These are phyloP conservation scores for Cryptosula pallasiana DNA, from an alignment of 2,888 invertebrate species.

Conservation along the genomic window DNA sequence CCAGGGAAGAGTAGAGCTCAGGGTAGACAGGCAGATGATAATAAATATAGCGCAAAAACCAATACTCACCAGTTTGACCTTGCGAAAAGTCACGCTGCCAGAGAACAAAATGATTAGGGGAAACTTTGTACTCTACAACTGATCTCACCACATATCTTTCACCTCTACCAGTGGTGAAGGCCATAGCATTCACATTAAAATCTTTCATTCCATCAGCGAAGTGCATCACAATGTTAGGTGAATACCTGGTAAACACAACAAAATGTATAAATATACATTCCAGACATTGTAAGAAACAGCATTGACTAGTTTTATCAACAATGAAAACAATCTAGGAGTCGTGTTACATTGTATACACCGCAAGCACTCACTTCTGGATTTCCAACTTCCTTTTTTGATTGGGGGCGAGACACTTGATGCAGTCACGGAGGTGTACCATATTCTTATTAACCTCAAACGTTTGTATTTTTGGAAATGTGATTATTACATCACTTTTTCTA, in stretches of 20 bases:
- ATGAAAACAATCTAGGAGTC: no score
- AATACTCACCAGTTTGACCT: not conserved
- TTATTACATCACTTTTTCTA: constrained; percentile 35
- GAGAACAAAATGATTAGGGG: constrained; percentile 48
- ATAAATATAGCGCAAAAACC: no score
- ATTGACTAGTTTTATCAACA: no score
- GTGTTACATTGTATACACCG: no score
- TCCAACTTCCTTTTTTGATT: constrained; percentile 39
- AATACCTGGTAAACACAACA: not conserved
- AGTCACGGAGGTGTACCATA: constrained; percentile 37
- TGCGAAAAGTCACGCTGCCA: constrained; percentile 38
- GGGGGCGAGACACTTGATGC: constrained; percentile 39
- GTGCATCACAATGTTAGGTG: constrained; percentile 41
- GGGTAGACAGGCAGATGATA: not conserved
- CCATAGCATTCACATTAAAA: constrained; percentile 32
- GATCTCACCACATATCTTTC: constrained; percentile 38
- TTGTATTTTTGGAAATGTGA: constrained; percentile 38
- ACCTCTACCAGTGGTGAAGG: constrained; percentile 34
- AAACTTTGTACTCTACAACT: constrained; percentile 43
- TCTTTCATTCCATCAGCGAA: constrained; percentile 44
- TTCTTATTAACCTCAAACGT: constrained; percentile 36
- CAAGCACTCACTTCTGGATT: constrained; percentile 35
- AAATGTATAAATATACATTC: not conserved
- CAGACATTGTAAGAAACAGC: not conserved
- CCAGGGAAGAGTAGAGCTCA: no score